Conservation (phyloP, 2,113 vertebrate species). For the Haplochromis burtoni region DNA sequence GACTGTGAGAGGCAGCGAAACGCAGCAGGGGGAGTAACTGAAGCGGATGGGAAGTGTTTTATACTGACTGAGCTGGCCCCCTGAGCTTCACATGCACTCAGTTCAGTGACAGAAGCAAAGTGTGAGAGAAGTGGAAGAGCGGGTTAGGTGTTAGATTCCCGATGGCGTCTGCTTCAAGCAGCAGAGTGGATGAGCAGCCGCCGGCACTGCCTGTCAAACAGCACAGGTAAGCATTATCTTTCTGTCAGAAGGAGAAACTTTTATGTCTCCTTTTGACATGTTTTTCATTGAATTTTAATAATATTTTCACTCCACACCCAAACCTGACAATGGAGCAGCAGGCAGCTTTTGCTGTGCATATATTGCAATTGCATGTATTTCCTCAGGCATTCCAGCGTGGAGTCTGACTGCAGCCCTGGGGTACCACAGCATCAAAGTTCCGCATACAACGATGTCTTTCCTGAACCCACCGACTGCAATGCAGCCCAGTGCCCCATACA, state of each 20-base stretch:
- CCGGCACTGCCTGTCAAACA: conserved; percentile 67
- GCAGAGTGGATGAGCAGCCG: background rate
- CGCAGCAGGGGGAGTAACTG: background rate
- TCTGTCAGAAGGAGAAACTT: background rate
- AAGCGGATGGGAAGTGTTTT: background rate
- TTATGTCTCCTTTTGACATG: background rate
- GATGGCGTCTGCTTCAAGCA: conserved; percentile 32
- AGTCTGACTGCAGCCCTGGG: conserved; percentile 16
- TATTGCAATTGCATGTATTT: background rate
- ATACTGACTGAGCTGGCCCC: background rate
- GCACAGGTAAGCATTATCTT: conserved; percentile 54
- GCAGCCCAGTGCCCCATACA: conserved; percentile 65
- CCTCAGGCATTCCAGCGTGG: conserved; percentile 34
- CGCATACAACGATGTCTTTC: conserved; percentile 30
- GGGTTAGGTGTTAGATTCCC: background rate
- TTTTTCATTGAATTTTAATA: background rate
- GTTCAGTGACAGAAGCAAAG: background rate
- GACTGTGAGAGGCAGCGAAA: background rate
- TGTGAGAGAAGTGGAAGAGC: background rate
- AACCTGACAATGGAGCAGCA: background rate
- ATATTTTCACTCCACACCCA: background rate
- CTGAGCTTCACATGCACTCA: background rate
- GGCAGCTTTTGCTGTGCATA: background rate
- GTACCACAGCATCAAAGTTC: background rate
- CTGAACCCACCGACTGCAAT: conserved; percentile 44